These are phyloP conservation scores for Pseudochirops corinnae DNA, from an alignment of 2,797 vertebrate species.

Conservation along the genomic window DNA sequence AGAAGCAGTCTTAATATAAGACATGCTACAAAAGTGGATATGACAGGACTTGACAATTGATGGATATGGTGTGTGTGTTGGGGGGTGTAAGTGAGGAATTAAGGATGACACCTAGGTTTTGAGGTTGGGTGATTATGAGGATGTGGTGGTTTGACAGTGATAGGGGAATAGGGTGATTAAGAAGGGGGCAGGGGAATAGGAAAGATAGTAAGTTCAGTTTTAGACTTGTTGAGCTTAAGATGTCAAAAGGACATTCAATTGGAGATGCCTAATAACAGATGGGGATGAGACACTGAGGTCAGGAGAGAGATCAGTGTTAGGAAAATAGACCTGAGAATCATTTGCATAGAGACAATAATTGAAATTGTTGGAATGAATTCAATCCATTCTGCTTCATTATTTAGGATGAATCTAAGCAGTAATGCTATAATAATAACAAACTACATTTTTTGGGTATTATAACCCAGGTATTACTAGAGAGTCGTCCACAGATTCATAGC, in stretches of 20 bases:
- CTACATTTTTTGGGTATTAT: neutral
- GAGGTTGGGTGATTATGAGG: neutral
- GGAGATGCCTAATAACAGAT: neutral
- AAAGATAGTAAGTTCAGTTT: neutral
- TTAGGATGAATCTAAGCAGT: neutral
- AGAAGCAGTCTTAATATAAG: neutral
- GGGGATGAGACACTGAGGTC: neutral
- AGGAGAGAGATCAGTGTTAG: neutral
- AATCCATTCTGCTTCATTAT: neutral
- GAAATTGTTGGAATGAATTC: neutral
- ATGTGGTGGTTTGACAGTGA: neutral
- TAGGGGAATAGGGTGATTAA: neutral
- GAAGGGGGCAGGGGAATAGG: neutral
- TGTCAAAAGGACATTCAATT: neutral
- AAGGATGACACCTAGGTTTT: neutral
- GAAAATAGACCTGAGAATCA: neutral
- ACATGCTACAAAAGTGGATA: neutral
- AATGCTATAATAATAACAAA: neutral
- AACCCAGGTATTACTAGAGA: neutral
- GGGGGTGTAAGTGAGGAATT: too few relatives aligned
- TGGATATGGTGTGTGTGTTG: too few relatives aligned
- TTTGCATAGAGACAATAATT: neutral
- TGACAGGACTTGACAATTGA: neutral
- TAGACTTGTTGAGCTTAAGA: neutral
- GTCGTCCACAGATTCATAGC: neutral